Base-by-base conservation (phyloP, 2,888 invertebrate genomes). In the Strigamia transsilvanica region DNA sequence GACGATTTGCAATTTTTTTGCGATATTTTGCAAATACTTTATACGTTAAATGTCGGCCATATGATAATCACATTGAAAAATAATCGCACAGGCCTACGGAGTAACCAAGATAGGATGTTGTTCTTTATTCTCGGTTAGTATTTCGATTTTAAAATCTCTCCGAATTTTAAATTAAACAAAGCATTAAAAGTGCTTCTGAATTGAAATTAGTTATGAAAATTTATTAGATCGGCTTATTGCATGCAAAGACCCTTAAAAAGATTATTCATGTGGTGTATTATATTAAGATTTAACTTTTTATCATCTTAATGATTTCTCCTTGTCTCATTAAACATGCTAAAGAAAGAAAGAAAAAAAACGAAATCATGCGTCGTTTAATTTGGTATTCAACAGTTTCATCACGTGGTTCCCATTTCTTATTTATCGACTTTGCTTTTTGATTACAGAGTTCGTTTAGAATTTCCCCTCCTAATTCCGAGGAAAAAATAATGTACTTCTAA, bases 291-390 rank as follows among this genome's bases (percentile, higher is more conserved):
- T 73, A 73, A n/a, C 23, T 23, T 32, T 73, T 73, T 27, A 27
- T 23, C 73, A 73, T 73, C 73, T n/a, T 73, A 73, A 73, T 73
- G 27, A 73, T 73, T 73, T 73, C 73, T 27, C 27, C 73, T 56
- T 56, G 56, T 56, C n/a, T 73, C 73, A 73, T 73, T 73, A 73
- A 27, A 2, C 6, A 23, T 27, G 73, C 7, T 10, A 15, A 32
- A 66, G 18, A 23, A 12, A 66, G 18, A 66, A 21, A 7, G 4
- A 46, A 13, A 56, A 18, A 56, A 56, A 56, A 18, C 7, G 18
- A 56, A n/a, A 56, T 56, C 56, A 18, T 56, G 73, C 73, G 12
- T 73, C 73, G 23, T 73, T 73, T 73, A 73, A 73, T 32, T 73
- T 73, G 27, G 73, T 73, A 73, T 32, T 32, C 73, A 32, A 73